phyloP scores from a whole-genome alignment of 2,113 vertebrate species.

The Semnornis frantzii region DNA sequence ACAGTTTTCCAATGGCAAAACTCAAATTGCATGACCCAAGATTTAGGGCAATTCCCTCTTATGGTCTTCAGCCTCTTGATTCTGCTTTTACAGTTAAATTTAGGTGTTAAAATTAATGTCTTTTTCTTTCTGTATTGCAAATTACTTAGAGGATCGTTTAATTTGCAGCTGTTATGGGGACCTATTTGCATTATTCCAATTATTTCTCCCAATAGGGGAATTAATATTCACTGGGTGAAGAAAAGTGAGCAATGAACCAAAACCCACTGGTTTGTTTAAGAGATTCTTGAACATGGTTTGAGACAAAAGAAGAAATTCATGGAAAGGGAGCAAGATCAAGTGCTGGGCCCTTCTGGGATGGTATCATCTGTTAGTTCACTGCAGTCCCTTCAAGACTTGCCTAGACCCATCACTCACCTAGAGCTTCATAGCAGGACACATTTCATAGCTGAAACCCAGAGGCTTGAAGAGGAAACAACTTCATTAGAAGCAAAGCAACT shows the following conservation, averaged over 20 bases:
- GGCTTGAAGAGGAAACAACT: background rate
- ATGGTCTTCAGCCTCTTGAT: background rate
- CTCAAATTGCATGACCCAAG: background rate
- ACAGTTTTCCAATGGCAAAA: background rate
- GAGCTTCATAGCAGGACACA: background rate
- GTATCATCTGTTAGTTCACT: background rate
- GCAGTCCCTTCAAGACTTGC: background rate
- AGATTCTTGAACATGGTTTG: background rate
- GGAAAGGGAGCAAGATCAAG: background rate
- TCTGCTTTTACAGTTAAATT: constrained; percentile 2
- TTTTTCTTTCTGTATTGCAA: background rate
- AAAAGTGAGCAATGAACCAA: background rate
- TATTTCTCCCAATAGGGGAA: background rate
- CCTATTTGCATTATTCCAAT: background rate
- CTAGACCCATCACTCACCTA: background rate
- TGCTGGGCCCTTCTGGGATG: background rate
- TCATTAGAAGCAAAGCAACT: constrained; percentile 14
- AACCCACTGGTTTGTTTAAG: background rate
- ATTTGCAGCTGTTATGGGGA: background rate
- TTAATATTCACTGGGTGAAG: constrained; percentile 1
- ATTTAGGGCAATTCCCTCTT: background rate
- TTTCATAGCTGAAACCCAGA: background rate
- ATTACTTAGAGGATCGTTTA: background rate
- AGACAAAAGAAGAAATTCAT: background rate
- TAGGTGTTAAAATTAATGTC: background rate